phyloP scores from a whole-genome alignment of 1,140 invertebrate genomes.

The Trichomalopsis sarcophagae region DNA sequence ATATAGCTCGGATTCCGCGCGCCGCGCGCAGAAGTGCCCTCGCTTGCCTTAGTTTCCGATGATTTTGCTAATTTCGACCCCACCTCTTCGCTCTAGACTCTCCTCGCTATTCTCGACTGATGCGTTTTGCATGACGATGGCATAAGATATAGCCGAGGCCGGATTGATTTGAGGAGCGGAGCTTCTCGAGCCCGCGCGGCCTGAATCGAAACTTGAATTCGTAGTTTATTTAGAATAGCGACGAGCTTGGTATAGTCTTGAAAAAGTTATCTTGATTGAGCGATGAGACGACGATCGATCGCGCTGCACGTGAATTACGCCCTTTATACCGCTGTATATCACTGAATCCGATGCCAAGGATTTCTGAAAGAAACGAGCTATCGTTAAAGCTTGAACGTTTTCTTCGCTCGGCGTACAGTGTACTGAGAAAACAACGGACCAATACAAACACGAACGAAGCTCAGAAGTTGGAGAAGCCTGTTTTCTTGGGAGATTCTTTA shows the following conservation, averaged over 20 bases:
- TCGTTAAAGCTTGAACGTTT: not conserved
- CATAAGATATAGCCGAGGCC: not conserved
- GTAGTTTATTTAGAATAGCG: not conserved
- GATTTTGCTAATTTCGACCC: slow-evolving; percentile 10
- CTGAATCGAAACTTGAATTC: not conserved
- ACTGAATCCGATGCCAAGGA: no score
- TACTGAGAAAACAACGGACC: not conserved
- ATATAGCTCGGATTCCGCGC: not conserved
- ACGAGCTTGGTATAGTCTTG: no score
- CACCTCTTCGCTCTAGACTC: not conserved
- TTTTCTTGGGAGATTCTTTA: not conserved
- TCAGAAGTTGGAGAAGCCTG: not conserved
- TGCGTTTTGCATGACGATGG: no score
- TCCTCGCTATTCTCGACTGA: not conserved
- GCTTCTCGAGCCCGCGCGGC: not conserved
- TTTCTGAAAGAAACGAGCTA: not conserved
- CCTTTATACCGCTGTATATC: no score
- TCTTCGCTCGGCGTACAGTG: not conserved
- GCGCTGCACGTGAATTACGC: no score
- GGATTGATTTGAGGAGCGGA: not conserved
- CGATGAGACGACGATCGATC: no score
- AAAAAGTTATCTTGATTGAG: no score
- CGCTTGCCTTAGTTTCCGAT: slow-evolving; percentile 20
- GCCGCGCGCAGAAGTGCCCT: not conserved
- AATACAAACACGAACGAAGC: not conserved